Base-by-base conservation (phyloP, 2,797 vertebrate genomes). In the Chromobotia macracanthus region DNA sequence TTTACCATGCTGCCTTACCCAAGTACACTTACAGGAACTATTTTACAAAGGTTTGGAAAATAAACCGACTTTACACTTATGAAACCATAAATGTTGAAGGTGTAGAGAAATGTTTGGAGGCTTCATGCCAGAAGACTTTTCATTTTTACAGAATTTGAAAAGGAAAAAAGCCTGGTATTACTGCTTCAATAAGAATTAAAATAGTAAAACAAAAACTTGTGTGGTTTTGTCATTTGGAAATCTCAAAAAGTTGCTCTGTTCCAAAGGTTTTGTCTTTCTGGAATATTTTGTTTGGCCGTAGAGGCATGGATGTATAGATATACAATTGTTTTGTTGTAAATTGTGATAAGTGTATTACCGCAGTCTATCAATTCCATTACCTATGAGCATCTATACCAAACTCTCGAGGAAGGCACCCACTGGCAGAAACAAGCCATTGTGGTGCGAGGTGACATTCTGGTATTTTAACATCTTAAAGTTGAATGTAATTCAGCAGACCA, bases 1-100 rank as follows among this genome's bases (percentile, higher is more conserved):
- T 80, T 86, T 86, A 86, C 88, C 88, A 89, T 77, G 79, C 86
- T 92, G 92, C 92, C 92, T 93, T 93, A 86, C 83, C 80, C 71
- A 75, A 64, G 58, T 77, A 84, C 84, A 80, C 80, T 82, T 71
- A 78, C 74, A 86, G 82, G 73, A 85, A 63, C 79, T 83, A 65
- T 61, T 19, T 72, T 56, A 85, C 80, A 19, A 78, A 63, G 68
- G 77, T 87, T 88, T 83, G 72, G 3, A 78, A 87, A 87, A 90
- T 81, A 48, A 88, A 87, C 81, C 84, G 84, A 92, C 84, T 86
- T 89, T 89, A 82, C 80, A 82, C 80, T 78, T 31, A 90, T 91
- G 88, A 85, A 90, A 90, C 72, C 84, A 85, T 80, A 89, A 75
- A 83, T 83, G 86, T 86, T 82, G 69, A 90, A 87, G 89, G 88